A percentile compares a stretch with the other conserved stretches of the same genome.
Conservation (phyloP, 2,888 invertebrate species). For the Eurois occulta region DNA sequence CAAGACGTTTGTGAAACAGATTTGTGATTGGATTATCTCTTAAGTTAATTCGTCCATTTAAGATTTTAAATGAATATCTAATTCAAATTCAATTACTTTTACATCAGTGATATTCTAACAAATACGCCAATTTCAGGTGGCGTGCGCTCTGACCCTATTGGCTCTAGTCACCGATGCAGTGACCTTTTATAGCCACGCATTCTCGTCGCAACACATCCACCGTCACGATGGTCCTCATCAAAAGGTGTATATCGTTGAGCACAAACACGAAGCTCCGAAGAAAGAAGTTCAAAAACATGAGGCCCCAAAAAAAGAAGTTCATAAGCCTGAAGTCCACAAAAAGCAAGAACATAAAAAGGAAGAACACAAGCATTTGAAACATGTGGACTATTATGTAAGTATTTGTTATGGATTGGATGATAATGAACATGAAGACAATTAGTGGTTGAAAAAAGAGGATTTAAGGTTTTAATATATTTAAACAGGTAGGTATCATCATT, state of each 20-base stretch:
- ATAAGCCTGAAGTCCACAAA: constrained; percentile 17
- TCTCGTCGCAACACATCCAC: constrained; percentile 55
- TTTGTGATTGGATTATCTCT: not conserved
- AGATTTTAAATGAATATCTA: not conserved
- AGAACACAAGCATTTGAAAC: constrained; percentile 36
- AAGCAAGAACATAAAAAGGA: constrained; percentile 22
- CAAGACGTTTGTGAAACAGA: not conserved
- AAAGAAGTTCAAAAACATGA: constrained; percentile 2
- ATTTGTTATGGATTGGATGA: not conserved
- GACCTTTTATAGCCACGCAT: constrained; percentile 39
- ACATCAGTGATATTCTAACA: not conserved
- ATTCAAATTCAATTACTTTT: not conserved
- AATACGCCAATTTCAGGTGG: constrained; percentile 26
- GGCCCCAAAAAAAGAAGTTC: not conserved
- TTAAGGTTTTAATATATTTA: not conserved
- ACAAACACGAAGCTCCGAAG: constrained; percentile 14
- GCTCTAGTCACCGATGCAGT: constrained; percentile 19
- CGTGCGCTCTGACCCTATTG: constrained; percentile 33
- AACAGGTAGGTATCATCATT: not conserved
- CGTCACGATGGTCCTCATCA: constrained; percentile 56
- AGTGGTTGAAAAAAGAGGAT: not conserved
- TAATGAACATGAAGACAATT: not conserved
- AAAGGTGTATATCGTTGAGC: constrained; percentile 37
- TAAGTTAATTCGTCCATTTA: not conserved
- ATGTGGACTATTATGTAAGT: constrained; percentile 59